These are phyloP conservation scores for Acanthosepion lycidas DNA, from an alignment of 2,888 invertebrate genomes.

Conservation along the genomic window DNA sequence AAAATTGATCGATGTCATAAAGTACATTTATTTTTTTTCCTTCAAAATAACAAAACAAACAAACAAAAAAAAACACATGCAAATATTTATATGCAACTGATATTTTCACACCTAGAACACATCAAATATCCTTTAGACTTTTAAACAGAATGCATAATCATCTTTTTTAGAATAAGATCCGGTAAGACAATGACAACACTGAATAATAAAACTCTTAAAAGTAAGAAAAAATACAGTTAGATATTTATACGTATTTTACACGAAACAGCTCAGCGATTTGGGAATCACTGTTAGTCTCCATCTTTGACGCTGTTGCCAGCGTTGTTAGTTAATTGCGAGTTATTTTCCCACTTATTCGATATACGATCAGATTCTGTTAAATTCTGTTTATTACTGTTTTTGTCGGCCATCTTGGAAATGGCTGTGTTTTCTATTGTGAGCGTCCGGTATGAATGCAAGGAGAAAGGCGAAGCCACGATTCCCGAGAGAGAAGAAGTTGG, in stretches of 20 bases:
- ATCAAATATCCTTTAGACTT: neutral
- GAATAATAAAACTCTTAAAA: neutral
- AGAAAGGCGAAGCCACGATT: slow-evolving; percentile 62
- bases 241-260: neutral
- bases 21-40: neutral
- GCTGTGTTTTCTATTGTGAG: slow-evolving; percentile 52
- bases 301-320: slow-evolving; percentile 6
- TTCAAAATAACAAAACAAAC: neutral
- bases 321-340: slow-evolving; percentile 54
- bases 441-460: slow-evolving; percentile 63
- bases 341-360: slow-evolving; percentile 61
- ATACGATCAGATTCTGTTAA: slow-evolving; percentile 58
- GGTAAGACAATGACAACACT: neutral
- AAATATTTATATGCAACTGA: no score
- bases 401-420: slow-evolving; percentile 55
- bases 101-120: neutral
- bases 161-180: neutral
- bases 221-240: neutral
- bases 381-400: slow-evolving; percentile 56
- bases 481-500: slow-evolving; percentile 54
- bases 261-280: neutral
- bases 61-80: no score
- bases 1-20: neutral
- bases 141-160: neutral
- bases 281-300: neutral